phyloP scores from a whole-genome alignment of 2,113 vertebrate genomes.

The Polypterus bichir region DNA sequence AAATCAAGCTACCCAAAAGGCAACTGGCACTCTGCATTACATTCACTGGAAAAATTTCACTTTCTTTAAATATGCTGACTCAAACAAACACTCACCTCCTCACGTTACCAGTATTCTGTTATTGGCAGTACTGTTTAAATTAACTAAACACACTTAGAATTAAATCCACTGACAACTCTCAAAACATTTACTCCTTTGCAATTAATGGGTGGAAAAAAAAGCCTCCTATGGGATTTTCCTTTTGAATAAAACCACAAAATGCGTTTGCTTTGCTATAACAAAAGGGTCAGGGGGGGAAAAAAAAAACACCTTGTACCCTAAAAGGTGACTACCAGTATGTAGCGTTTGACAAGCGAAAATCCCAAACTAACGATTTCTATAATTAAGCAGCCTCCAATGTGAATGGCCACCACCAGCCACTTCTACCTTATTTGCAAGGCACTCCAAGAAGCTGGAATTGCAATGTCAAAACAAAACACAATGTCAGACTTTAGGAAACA shows the following conservation, averaged over 20 bases:
- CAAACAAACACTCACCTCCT: too few species aligned
- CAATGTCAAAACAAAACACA: neutral
- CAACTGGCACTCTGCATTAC: too few species aligned
- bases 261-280: constrained; percentile 4
- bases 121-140: constrained; percentile 7
- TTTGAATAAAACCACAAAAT: neutral
- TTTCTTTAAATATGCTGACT: too few species aligned
- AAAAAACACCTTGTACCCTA: neutral
- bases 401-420: neutral
- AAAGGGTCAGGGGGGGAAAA: neutral
- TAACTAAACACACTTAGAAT: constrained; percentile 10
- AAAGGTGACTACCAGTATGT: neutral
- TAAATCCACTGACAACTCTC: constrained; percentile 8
- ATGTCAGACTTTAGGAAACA: neutral
- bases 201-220: neutral
- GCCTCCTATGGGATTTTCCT: constrained; percentile 3
- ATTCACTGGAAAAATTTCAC: too few species aligned
- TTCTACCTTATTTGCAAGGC: neutral
- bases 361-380: neutral
- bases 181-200: constrained; percentile 1
- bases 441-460: neutral
- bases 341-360: constrained; percentile 5
- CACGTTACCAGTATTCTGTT: constrained; percentile 4
- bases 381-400: neutral
- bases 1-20: too few species aligned